Percentiles rank a stretch among this genome's conserved stretches.
Conservation (phyloP, 2,888 invertebrate species). For the Frankliniella intonsa region DNA sequence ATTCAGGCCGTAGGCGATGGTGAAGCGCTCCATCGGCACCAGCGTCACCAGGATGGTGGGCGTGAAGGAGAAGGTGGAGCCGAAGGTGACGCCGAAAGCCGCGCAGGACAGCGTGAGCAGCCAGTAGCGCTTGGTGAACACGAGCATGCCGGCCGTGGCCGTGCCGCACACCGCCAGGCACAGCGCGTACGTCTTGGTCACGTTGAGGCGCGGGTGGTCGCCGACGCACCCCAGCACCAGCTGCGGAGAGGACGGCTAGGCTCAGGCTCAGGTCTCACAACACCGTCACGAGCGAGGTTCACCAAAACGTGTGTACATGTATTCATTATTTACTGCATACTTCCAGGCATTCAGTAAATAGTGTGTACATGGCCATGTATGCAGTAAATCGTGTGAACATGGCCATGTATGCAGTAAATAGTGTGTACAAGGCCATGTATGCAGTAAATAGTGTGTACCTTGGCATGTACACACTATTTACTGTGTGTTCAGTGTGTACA, state of each 20-base stretch:
- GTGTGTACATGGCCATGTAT: no score
- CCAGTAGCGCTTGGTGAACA: constrained; percentile 46
- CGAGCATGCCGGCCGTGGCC: constrained; percentile 58
- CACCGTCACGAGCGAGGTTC: not conserved
- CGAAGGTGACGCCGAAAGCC: constrained; percentile 83
- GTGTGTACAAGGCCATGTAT: no score
- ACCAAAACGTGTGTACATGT: no score
- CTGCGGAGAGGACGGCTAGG: constrained; percentile 48
- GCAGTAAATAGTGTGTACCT: no score
- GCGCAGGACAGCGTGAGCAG: constrained; percentile 48
- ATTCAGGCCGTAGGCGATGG: constrained; percentile 85
- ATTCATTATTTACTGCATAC: no score
- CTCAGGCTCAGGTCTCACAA: no score
- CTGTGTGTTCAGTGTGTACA: no score
- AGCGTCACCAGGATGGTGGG: constrained; percentile 83
- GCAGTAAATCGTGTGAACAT: no score
- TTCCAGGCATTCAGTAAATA: no score
- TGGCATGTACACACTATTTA: no score
- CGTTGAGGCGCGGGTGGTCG: constrained; percentile 75
- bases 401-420: no score
- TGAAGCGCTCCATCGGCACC: constrained; percentile 85
- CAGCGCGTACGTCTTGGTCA: constrained; percentile 72
- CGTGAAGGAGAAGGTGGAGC: constrained; percentile 86
- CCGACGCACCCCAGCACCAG: constrained; percentile 81
- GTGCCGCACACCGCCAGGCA: constrained; percentile 67